phyloP scores from a whole-genome alignment of 2,888 invertebrate species.

The Orgyia antiqua region DNA sequence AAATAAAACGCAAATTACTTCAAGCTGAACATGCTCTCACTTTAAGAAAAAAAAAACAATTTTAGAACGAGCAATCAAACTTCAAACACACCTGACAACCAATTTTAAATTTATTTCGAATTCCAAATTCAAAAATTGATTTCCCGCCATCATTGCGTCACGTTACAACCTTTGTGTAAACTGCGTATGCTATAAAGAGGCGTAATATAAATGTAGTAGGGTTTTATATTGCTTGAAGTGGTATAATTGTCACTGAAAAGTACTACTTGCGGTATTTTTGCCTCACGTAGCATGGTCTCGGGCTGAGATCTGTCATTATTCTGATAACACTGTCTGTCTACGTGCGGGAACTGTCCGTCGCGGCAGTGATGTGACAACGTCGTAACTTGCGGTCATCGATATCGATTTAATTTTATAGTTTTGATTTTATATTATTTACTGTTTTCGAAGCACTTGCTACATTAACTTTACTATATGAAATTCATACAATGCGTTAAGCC shows the following conservation, averaged over 20 bases:
- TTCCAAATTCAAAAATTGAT: conserved; percentile 28
- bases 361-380: conserved; percentile 39
- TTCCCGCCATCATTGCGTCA: conserved; percentile 28
- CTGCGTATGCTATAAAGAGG: neutral
- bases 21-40: conserved; percentile 1
- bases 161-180: conserved; percentile 19
- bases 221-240: conserved; percentile 15
- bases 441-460: too few relatives aligned
- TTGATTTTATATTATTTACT: neutral
- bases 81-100: conserved; percentile 9
- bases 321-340: conserved; percentile 70
- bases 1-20: conserved; percentile 1
- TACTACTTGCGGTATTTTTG: conserved; percentile 56
- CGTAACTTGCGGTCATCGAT: conserved; percentile 25
- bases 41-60: conserved; percentile 4
- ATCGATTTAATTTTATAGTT: conserved; percentile 17
- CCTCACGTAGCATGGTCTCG: conserved; percentile 60
- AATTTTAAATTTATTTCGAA: conserved; percentile 12
- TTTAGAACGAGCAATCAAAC: conserved; percentile 8
- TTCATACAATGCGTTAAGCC: conserved; percentile 4
- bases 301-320: conserved; percentile 72
- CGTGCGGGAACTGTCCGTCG: conserved; percentile 55
- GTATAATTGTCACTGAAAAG: conserved; percentile 33
- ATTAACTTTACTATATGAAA: too few relatives aligned
- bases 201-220: neutral